phyloP scores from a whole-genome alignment of 2,888 invertebrate genomes.

The Dusona sp. region DNA sequence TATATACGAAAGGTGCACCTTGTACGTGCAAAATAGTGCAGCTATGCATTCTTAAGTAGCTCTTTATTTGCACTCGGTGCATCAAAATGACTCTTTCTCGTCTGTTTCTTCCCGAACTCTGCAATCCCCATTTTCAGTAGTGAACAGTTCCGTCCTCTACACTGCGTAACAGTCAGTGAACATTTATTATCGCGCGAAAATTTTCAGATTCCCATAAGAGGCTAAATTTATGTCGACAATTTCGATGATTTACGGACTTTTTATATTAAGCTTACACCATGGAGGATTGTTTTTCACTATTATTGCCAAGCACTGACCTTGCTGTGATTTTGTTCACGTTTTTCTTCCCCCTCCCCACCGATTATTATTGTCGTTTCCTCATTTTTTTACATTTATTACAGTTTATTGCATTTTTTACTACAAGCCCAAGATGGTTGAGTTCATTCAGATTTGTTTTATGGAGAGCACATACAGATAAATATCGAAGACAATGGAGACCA shows the following conservation, averaged over 20 bases:
- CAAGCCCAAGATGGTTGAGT: neutral
- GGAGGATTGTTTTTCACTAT: slow-evolving; percentile 13
- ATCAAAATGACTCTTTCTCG: slow-evolving; percentile 37
- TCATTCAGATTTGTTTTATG: neutral
- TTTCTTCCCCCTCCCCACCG: neutral
- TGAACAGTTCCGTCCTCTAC: slow-evolving; percentile 11
- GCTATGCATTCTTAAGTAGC: slow-evolving; percentile 31
- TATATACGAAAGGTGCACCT: slow-evolving; percentile 22
- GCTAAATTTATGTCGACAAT: slow-evolving; percentile 47
- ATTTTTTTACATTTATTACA: neutral
- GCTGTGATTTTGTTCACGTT: neutral
- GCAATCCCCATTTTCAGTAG: neutral
- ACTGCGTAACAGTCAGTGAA: slow-evolving; percentile 27
- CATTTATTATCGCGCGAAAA: slow-evolving; percentile 42
- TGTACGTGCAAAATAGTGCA: slow-evolving; percentile 36
- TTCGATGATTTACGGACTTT: slow-evolving; percentile 32
- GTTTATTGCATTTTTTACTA: neutral
- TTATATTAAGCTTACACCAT: neutral
- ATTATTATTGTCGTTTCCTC: neutral
- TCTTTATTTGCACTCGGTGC: slow-evolving; percentile 62
- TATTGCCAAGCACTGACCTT: neutral
- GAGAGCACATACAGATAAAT: neutral
- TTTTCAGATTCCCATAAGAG: slow-evolving; percentile 32
- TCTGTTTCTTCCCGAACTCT: neutral
- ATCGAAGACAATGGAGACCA: neutral